Base-by-base conservation (phyloP, 1,140 invertebrate species). In the Trachymyrmex septentrionalis region DNA sequence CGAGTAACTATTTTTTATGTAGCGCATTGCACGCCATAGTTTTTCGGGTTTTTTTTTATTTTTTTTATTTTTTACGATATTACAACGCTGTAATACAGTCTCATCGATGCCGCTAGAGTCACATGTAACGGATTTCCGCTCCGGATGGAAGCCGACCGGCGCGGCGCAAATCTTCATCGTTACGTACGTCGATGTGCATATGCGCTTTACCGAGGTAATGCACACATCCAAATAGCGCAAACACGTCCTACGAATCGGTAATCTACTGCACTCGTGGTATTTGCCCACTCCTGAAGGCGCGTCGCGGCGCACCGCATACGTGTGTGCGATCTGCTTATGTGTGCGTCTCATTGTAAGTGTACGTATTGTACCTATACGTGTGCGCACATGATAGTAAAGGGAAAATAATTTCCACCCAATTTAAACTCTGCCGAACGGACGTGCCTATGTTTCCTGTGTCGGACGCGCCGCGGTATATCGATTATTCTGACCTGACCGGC, bases 361-460 rank as follows among this genome's bases (percentile, higher is more conserved):
- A 27, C 19, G 12, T 3, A 6, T 16, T 19, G 16, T 16, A 12
- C 14, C 12, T n/a, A 3, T 3, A 59, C 27, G 21, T 9, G 5
- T 44, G 34, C 44, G 30, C 9, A 27, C 27, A 3, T 34, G 12
- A 55, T 67, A 57, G 71, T 67, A 82, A 90, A 76, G 86, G 75
- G 85, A 81, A 91, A 93, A 94, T 94, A 92, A 93, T 94, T 94
- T 94, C 91, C 93, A 93, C 90, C 88, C 93, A 93, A 94, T 94
- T 94, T 94, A 92, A 90, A 92, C 92, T 69, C 38, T 88, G 88
- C 59, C 92, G 91, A 92, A 93, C 92, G 89, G 92, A 87, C 88
- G 90, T 88, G 87, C 91, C 91, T 93, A 91, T 91, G 92, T 94
- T 94, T 94, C 91, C 92, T 92, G 82, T 91, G 91, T 87, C 85